phyloP scores from a whole-genome alignment of 2,113 vertebrate genomes.

The Vidua macroura region DNA sequence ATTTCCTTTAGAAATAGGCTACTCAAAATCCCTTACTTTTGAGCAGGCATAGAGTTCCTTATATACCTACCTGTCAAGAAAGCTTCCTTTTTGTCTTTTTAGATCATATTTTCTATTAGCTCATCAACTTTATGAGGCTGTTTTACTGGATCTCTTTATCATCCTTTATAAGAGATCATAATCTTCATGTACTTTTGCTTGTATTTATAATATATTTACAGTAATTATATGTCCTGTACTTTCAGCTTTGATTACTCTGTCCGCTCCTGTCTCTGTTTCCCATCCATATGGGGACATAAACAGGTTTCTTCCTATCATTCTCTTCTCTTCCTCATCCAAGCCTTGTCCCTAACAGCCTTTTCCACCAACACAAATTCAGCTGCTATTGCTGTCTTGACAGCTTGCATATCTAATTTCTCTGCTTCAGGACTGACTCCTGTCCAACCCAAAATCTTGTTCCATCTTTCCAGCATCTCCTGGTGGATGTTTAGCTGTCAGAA shows the following conservation, averaged over 20 bases:
- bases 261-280: background rate
- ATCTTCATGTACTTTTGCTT: background rate
- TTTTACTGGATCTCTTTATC: background rate
- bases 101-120: background rate
- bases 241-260: background rate
- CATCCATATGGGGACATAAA: background rate
- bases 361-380: background rate
- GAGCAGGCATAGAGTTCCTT: background rate
- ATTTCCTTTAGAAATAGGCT: background rate
- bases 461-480: background rate
- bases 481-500: background rate
- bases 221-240: background rate
- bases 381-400: background rate
- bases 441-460: background rate
- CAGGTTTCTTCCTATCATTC: background rate
- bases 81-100: background rate
- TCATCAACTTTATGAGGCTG: background rate
- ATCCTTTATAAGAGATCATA: background rate
- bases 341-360: background rate
- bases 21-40: background rate
- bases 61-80: background rate
- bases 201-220: background rate
- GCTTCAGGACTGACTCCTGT: background rate
- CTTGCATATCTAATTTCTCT: constrained; percentile 5
- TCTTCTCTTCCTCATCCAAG: background rate